These are phyloP conservation scores for Ursus arctos DNA, from an alignment of 2,113 vertebrate genomes.

Conservation along the genomic window DNA sequence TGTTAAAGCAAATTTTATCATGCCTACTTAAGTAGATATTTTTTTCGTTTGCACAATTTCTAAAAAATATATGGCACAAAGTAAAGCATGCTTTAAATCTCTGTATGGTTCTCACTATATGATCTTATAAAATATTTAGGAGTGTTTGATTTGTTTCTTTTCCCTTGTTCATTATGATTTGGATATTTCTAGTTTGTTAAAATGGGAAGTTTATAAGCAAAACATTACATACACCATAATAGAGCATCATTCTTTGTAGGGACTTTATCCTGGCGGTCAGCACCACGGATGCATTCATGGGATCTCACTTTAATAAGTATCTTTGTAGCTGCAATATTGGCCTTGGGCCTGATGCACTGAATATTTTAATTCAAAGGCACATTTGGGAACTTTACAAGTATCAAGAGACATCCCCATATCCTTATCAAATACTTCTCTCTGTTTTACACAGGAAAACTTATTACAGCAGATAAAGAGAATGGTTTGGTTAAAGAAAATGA, in stretches of 20 bases:
- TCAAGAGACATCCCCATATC: slow-evolving; percentile 17
- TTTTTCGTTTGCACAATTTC: not conserved
- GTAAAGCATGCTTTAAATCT: not conserved
- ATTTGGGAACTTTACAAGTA: not conserved
- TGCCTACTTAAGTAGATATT: not conserved
- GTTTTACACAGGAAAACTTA: slow-evolving; percentile 34
- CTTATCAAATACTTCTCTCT: slow-evolving; percentile 20
- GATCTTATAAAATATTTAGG: slow-evolving; percentile 21
- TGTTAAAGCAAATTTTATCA: not conserved
- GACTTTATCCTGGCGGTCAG: not conserved
- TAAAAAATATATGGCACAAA: not conserved
- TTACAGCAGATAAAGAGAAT: slow-evolving; percentile 12
- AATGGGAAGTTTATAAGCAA: not conserved
- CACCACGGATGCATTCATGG: not conserved
- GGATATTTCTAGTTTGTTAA: not conserved
- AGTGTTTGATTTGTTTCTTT: not conserved
- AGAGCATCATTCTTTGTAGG: not conserved
- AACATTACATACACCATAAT: not conserved
- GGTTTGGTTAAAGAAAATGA: slow-evolving; percentile 39
- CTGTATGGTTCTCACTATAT: not conserved
- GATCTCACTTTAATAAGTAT: not conserved
- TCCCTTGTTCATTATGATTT: slow-evolving; percentile 4
- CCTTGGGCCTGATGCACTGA: not conserved
- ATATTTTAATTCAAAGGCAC: slow-evolving; percentile 39
- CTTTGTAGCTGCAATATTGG: not conserved